Conservation (phyloP, 2,113 vertebrate species). For the Spermophilus dauricus region DNA sequence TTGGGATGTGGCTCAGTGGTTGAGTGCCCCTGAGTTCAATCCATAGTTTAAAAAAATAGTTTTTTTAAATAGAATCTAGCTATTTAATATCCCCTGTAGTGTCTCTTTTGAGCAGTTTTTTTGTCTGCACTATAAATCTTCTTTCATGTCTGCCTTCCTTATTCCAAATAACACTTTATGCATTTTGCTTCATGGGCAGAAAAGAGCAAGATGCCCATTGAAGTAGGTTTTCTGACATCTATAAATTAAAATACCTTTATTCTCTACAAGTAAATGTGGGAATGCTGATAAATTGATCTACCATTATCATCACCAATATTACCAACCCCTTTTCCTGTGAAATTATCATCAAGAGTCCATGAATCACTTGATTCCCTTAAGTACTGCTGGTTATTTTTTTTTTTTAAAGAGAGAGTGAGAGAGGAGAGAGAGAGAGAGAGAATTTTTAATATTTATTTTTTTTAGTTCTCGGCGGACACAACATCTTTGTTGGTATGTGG, state of each 20-base stretch:
- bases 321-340: neutral
- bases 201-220: neutral
- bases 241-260: neutral
- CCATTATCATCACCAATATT: neutral
- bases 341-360: neutral
- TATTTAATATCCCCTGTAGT: neutral
- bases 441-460: too few relatives aligned
- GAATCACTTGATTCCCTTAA: conserved; percentile 1
- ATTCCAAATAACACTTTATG: conserved; percentile 24
- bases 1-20: too few relatives aligned
- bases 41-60: too few relatives aligned
- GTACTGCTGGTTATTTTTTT: neutral
- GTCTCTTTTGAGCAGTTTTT: conserved; percentile 35
- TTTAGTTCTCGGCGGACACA: too few relatives aligned
- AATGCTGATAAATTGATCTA: neutral
- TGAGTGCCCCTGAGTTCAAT: too few relatives aligned
- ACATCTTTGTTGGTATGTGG: too few relatives aligned
- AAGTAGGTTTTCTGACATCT: neutral
- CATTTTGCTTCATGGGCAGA: neutral
- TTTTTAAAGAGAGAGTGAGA: too few relatives aligned
- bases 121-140: conserved; percentile 14
- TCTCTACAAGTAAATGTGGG: neutral
- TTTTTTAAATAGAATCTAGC: conserved; percentile 22
- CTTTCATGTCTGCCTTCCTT: neutral
- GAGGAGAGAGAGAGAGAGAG: too few relatives aligned